These are phyloP conservation scores for Macrocentrus cingulum DNA, from an alignment of 1,140 invertebrate species.

Conservation along the genomic window DNA sequence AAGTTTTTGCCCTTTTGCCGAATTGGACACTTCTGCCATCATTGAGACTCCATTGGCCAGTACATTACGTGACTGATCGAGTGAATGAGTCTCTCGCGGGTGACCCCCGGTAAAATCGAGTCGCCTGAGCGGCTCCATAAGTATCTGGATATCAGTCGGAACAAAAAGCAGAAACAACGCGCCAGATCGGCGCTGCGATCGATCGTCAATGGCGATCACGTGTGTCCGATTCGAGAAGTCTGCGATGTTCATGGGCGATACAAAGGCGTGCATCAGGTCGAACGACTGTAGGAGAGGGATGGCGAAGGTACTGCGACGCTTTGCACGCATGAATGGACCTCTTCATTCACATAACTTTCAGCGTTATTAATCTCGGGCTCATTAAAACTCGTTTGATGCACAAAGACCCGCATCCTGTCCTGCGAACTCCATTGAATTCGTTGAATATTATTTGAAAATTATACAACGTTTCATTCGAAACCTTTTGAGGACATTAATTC, in stretches of 20 bases:
- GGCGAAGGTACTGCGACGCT: conserved; percentile 10
- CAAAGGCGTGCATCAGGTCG: neutral
- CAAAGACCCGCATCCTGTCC: too few species aligned
- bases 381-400: too few species aligned
- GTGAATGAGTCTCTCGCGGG: conserved; percentile 25
- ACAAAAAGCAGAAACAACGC: conserved; percentile 39
- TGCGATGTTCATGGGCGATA: neutral
- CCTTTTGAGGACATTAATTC: too few species aligned
- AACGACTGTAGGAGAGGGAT: conserved; percentile 28
- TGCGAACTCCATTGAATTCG: too few species aligned
- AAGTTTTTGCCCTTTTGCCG: too few species aligned
- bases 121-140: conserved; percentile 8
- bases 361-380: too few species aligned
- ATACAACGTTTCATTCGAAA: too few species aligned
- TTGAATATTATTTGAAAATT: too few species aligned
- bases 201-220: conserved; percentile 50
- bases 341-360: conserved; percentile 39
- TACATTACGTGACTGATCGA: conserved; percentile 22
- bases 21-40: too few species aligned
- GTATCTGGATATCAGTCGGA: neutral
- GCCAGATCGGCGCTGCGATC: conserved; percentile 23
- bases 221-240: conserved; percentile 26
- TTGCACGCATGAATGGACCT: conserved; percentile 41
- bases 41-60: neutral
- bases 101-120: neutral